Percentiles rank a stretch among this genome's conserved stretches.
These are phyloP conservation scores for Dermochelys coriacea DNA, from an alignment of 2,797 vertebrate genomes.

Conservation along the genomic window DNA sequence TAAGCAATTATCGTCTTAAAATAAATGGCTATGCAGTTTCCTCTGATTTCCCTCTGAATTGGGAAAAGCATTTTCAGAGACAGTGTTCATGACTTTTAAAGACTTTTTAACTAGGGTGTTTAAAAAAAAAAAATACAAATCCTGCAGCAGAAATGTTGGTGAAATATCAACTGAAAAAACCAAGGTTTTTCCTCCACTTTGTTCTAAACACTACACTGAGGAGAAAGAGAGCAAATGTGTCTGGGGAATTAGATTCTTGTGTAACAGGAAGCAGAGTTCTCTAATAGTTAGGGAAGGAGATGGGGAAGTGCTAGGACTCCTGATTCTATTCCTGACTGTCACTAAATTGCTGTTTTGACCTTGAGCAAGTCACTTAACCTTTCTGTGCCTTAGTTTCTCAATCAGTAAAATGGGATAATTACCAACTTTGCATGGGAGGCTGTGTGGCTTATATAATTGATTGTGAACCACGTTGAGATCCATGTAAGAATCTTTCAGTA, in stretches of 20 bases:
- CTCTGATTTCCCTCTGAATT: background rate
- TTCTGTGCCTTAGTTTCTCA: background rate
- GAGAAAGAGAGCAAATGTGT: background rate
- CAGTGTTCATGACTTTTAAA: background rate
- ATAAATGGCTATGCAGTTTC: background rate
- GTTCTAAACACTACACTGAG: background rate
- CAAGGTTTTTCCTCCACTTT: background rate
- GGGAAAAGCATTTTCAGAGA: background rate
- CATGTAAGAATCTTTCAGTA: background rate
- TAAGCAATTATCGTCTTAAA: background rate
- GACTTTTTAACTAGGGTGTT: background rate
- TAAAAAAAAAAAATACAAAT: background rate
- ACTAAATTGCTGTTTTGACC: background rate
- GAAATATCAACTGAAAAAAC: background rate
- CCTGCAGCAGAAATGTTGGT: background rate
- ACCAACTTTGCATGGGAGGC: background rate
- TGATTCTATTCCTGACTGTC: background rate
- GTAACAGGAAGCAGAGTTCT: background rate
- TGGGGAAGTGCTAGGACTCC: background rate
- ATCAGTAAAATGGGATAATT: background rate
- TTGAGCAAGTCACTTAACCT: background rate
- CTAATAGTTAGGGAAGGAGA: background rate
- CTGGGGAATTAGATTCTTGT: background rate
- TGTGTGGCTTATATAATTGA: background rate
- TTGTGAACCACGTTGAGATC: background rate